A percentile compares a stretch with the other conserved stretches of the same genome.
Conservation (phyloP, 2,113 vertebrate species). For the Epinephelus lanceolatus region DNA sequence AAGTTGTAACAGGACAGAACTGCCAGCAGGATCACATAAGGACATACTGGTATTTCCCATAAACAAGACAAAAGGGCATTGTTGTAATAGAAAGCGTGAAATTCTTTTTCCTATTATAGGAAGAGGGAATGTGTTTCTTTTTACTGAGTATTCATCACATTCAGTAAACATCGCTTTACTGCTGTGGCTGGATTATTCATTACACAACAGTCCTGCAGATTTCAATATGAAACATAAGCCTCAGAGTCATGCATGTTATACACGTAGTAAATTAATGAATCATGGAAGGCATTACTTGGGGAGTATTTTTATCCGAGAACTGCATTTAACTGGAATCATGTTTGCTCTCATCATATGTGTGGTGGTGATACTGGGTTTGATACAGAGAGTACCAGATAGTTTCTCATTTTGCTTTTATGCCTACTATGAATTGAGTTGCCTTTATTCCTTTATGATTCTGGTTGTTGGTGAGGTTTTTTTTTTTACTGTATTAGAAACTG, state of each 20-base stretch:
- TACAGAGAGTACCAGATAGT: not conserved
- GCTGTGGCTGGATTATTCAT: not conserved
- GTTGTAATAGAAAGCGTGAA: slow-evolving; percentile 13
- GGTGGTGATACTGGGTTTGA: not conserved
- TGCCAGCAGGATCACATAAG: slow-evolving; percentile 38
- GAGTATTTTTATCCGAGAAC: not conserved
- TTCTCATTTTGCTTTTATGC: not conserved
- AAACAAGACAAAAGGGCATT: slow-evolving; percentile 38
- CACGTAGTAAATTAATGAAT: not conserved
- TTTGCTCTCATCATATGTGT: not conserved
- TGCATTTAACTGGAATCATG: not conserved
- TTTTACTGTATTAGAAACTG: not conserved
- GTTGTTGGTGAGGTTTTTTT: not conserved
- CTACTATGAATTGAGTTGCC: not conserved
- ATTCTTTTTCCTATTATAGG: not conserved
- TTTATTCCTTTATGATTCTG: not conserved
- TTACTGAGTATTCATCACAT: not conserved
- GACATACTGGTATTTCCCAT: slow-evolving; percentile 33
- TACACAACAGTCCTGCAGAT: not conserved
- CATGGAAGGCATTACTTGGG: not conserved
- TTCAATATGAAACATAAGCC: not conserved
- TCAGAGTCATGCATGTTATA: not conserved
- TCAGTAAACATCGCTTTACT: not conserved
- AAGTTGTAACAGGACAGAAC: slow-evolving; percentile 3
- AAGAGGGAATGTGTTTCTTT: slow-evolving; percentile 6